These are phyloP conservation scores for Dolichomitus sp. DNA, from an alignment of 2,888 invertebrate species.

Conservation along the genomic window DNA sequence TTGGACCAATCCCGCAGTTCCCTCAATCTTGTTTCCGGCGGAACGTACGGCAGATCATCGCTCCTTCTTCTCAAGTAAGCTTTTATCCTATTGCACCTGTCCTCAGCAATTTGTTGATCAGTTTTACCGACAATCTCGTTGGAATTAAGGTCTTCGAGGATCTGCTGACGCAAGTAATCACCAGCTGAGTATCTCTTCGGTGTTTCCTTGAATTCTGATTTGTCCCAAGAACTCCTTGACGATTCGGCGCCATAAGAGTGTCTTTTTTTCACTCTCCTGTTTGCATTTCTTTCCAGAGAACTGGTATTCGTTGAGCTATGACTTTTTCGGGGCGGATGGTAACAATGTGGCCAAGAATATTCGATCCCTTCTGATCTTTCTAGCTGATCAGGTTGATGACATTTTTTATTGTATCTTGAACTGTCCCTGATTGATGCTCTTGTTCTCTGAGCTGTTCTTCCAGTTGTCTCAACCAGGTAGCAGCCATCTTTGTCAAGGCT, in stretches of 20 bases:
- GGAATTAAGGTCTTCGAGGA: conserved; percentile 76
- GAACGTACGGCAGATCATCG: conserved; percentile 61
- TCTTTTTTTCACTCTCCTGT: conserved; percentile 66
- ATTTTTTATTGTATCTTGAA: conserved; percentile 76
- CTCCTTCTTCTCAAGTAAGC: conserved; percentile 75
- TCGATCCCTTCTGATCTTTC: not conserved
- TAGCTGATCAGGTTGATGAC: conserved; percentile 51
- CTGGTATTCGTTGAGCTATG: conserved; percentile 76
- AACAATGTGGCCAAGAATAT: conserved; percentile 19
- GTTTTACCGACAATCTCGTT: conserved; percentile 69
- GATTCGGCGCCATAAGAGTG: conserved; percentile 71
- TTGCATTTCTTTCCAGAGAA: conserved; percentile 49
- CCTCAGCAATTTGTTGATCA: conserved; percentile 75
- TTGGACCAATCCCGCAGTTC: conserved; percentile 45
- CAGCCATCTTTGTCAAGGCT: conserved; percentile 81
- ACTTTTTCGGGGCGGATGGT: conserved; percentile 76
- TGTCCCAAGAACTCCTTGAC: conserved; percentile 52
- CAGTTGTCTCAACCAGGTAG: conserved; percentile 80
- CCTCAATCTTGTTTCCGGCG: conserved; percentile 60
- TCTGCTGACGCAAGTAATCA: conserved; percentile 80
- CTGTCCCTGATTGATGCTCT: conserved; percentile 80
- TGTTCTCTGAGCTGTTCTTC: conserved; percentile 80
- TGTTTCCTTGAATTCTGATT: conserved; percentile 25
- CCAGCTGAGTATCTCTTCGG: conserved; percentile 78
- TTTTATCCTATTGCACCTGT: conserved; percentile 77